Base-by-base conservation (phyloP, 2,797 vertebrate genomes). In the Enteromius radiatus region DNA sequence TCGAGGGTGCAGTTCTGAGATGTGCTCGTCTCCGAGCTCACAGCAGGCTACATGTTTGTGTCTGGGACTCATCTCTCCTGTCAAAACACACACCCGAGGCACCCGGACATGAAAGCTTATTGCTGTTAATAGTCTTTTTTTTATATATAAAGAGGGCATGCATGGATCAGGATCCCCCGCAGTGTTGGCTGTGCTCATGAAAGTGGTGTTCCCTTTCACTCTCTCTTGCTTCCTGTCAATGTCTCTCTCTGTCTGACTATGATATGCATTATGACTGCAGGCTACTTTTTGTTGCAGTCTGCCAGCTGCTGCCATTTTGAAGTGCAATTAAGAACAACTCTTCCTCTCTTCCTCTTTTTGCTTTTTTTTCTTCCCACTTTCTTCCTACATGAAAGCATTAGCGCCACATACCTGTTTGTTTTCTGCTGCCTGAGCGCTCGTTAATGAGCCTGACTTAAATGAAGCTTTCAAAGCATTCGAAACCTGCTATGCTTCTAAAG, bases 321-420 rank as follows among this genome's bases (percentile, higher is more conserved):
- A 91, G 88, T 92, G 90, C 91, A 93, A 91, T 93, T 93, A 89
- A 88, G 84, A 87, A 33, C 45, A 65, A 76, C 56, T 90, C 89
- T 59, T 88, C 80, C 71, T 91, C 88, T 90, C 86, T 73, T 59
- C 70, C 59, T 86, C 63, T 88, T 78, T 87, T 78, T 87, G 49
- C 47, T 31, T 61, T 31, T 45, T 36, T 52, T 38, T 59, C 47
- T 74, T 28, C 10, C 59, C 61, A 31, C 78, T 63, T 83, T 84
- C 89, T 83, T 87, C 88, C 87, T 85, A 56, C 80, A 87, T 83
- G 80, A 91, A 82, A 85, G 69, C 84, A 88, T 89, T 86, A 89
- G 69, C 79, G 90, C 82, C 87, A 88, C 90, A 85, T 89, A 92
- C 83, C 89, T 91, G 88, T 88, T 89, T 90, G 81, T 86, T 74